Conservation (phyloP, 2,888 invertebrate genomes). For the Ichneumon xanthorius region DNA sequence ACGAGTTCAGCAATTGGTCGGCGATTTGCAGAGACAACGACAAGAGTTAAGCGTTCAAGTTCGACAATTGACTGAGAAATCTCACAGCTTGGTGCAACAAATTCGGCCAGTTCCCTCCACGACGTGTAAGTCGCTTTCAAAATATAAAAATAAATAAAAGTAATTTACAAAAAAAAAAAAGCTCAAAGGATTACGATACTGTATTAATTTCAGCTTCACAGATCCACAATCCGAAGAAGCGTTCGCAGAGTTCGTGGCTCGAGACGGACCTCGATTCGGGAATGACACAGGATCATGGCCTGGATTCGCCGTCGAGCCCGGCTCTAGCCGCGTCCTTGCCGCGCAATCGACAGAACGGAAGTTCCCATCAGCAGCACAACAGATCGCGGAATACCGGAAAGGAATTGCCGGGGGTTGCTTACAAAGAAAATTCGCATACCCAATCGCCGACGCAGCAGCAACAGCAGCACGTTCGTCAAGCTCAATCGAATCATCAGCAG, state of each 20-base stretch:
- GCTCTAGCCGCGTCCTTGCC: slow-evolving; percentile 74
- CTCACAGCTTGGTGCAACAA: slow-evolving; percentile 89
- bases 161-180: not conserved
- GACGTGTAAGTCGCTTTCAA: not conserved
- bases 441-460: slow-evolving; percentile 77
- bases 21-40: slow-evolving; percentile 93
- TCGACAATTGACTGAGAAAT: slow-evolving; percentile 93
- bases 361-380: slow-evolving; percentile 69
- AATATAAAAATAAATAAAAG: not conserved
- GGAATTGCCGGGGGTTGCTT: slow-evolving; percentile 66
- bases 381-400: slow-evolving; percentile 69
- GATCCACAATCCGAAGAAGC: slow-evolving; percentile 85
- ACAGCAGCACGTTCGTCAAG: slow-evolving; percentile 66
- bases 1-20: slow-evolving; percentile 93
- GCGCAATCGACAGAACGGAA: slow-evolving; percentile 74
- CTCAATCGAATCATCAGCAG: slow-evolving; percentile 65
- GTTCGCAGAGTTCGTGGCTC: slow-evolving; percentile 91
- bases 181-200: not conserved
- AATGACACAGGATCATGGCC: slow-evolving; percentile 90
- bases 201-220: slow-evolving; percentile 73
- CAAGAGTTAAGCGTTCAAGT: slow-evolving; percentile 95
- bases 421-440: slow-evolving; percentile 74
- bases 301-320: slow-evolving; percentile 84
- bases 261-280: slow-evolving; percentile 96
- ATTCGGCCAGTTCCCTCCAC: slow-evolving; percentile 84